Conservation (phyloP, 2,797 vertebrate species). For the Sebastes ruberrimus region DNA sequence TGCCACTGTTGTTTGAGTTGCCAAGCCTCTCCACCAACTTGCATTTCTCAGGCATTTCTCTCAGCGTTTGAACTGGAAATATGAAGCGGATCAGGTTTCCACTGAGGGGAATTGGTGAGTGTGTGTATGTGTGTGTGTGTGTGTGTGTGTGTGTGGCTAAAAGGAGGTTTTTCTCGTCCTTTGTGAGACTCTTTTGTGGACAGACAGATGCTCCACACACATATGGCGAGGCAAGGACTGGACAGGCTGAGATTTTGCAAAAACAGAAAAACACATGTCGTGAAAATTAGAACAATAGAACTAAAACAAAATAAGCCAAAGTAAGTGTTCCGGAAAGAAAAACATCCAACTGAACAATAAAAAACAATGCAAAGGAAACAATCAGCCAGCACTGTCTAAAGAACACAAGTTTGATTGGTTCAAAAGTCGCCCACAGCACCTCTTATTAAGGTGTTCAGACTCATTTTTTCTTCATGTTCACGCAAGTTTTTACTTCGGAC, state of each 20-base stretch:
- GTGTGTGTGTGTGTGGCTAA: neutral
- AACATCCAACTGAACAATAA: neutral
- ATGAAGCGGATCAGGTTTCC: conserved; percentile 74
- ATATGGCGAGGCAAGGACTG: neutral
- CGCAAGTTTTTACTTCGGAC: no score
- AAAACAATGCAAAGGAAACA: neutral
- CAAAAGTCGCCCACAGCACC: no score
- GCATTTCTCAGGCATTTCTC: conserved; percentile 72
- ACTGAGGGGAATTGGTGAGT: conserved; percentile 45
- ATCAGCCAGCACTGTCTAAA: neutral
- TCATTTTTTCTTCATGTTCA: no score
- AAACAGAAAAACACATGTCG: neutral
- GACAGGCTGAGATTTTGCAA: neutral
- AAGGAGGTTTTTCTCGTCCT: conserved; percentile 31
- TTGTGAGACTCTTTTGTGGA: conserved; percentile 41
- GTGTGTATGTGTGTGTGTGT: conserved; percentile 15
- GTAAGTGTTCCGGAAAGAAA: neutral
- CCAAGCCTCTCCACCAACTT: conserved; percentile 66
- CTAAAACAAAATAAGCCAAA: neutral
- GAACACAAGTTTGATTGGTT: no score
- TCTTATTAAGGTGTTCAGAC: no score
- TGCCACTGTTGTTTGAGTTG: conserved; percentile 63
- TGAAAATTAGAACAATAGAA: neutral
- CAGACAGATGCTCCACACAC: conserved; percentile 33
- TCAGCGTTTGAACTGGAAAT: conserved; percentile 75